These are phyloP conservation scores for Micropoecilia bifurca DNA, from an alignment of 2,797 vertebrate species.

Conservation along the genomic window DNA sequence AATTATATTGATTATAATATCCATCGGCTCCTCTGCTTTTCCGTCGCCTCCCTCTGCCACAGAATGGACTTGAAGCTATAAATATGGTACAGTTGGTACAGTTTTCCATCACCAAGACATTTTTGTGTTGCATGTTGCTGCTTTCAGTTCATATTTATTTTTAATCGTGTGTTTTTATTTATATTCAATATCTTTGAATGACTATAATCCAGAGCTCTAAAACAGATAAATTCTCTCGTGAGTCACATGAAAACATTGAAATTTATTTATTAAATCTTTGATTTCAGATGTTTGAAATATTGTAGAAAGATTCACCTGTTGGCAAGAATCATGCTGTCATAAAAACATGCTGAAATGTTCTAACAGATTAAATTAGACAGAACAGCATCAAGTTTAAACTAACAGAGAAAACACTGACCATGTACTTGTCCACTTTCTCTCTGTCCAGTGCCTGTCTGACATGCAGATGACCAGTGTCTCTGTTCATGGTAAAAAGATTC, in stretches of 20 bases:
- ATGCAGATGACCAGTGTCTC: slow-evolving; percentile 72
- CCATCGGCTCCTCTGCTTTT: slow-evolving; percentile 82
- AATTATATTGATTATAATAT: slow-evolving; percentile 81
- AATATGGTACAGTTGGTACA: not conserved
- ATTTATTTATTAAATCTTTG: no score
- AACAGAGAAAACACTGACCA: slow-evolving; percentile 61
- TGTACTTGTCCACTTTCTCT: slow-evolving; percentile 77
- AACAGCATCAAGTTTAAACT: not conserved
- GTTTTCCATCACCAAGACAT: no score
- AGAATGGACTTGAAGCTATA: slow-evolving; percentile 84
- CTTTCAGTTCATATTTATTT: not conserved
- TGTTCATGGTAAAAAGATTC: slow-evolving; percentile 82
- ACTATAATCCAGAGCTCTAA: no score
- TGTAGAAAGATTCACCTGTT: no score
- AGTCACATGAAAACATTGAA: no score
- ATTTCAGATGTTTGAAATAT: no score
- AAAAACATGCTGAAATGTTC: no score
- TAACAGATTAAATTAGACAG: not conserved
- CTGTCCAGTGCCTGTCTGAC: slow-evolving; percentile 85
- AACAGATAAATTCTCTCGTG: no score
- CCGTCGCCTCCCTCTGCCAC: slow-evolving; percentile 24
- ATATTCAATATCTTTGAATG: not conserved
- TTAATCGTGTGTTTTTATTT: not conserved
- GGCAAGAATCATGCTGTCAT: no score
- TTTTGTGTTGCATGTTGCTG: no score